Conservation (phyloP, 2,888 invertebrate genomes). For the Didymodactylos carnosus region DNA sequence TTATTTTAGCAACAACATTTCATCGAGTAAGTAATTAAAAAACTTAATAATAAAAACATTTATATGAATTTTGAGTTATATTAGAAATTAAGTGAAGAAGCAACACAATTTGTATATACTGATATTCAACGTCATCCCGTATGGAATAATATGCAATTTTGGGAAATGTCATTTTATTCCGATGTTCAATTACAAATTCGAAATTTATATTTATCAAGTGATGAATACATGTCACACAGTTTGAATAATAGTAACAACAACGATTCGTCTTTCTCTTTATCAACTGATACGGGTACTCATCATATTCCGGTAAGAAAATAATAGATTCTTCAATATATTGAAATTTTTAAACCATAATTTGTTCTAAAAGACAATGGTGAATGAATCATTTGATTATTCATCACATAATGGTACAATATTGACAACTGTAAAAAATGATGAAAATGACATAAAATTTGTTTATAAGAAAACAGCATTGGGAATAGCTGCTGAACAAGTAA, state of each 20-base stretch:
- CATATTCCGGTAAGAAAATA: neutral
- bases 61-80: too few species aligned
- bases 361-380: neutral
- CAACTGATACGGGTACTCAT: slow-evolving; percentile 42
- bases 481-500: slow-evolving; percentile 86
- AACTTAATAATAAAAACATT: too few species aligned
- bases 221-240: slow-evolving; percentile 21
- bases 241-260: neutral
- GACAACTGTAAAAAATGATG: too few species aligned
- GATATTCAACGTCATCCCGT: slow-evolving; percentile 81
- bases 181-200: slow-evolving; percentile 85
- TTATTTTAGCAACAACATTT: slow-evolving; percentile 58
- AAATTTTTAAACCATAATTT: too few species aligned
- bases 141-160: slow-evolving; percentile 88
- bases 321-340: neutral
- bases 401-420: slow-evolving; percentile 8
- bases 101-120: slow-evolving; percentile 73
- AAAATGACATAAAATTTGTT: too few species aligned
- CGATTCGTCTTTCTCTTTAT: slow-evolving; percentile 16
- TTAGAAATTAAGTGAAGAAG: slow-evolving; percentile 55
- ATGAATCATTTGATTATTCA: neutral
- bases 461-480: slow-evolving; percentile 56
- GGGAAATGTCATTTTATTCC: slow-evolving; percentile 85
- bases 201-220: slow-evolving; percentile 48
- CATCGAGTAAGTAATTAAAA: neutral